Evolutionary conservation across 2,888 invertebrate genomes (phyloP).

Genomic region (Plemyria rubiginata): DNA sequence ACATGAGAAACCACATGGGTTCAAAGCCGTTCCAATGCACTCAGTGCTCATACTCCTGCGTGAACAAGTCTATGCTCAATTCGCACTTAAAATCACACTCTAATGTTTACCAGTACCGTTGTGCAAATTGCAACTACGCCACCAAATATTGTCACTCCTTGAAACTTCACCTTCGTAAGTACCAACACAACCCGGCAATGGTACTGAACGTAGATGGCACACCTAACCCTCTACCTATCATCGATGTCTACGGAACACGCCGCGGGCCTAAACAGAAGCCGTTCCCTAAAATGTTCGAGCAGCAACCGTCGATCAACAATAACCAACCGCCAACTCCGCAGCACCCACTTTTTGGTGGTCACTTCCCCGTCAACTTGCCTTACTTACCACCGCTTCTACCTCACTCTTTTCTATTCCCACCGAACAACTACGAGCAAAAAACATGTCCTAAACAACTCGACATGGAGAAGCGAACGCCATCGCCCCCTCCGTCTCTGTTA

Average conservation of each 20-base stretch:
- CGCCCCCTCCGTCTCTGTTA: constrained; percentile 68
- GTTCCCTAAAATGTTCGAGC: constrained; percentile 70
- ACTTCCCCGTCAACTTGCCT: constrained; percentile 76
- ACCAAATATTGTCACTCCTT: constrained; percentile 99
- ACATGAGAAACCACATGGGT: constrained; percentile 96
- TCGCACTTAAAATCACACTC: constrained; percentile 99
- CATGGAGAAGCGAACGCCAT: constrained; percentile 53
- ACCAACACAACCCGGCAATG: constrained; percentile 95
- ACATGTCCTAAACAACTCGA: constrained; percentile 63
- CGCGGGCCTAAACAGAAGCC: constrained; percentile 91
- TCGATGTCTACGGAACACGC: constrained; percentile 95
- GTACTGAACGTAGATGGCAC: constrained; percentile 95
- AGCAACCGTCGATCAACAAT: constrained; percentile 53
- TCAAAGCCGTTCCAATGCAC: constrained; percentile 98
- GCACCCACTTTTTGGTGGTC: constrained; percentile 73
- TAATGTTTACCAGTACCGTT: constrained; percentile 95
- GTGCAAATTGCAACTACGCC: constrained; percentile 96
- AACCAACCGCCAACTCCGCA: constrained; percentile 61
- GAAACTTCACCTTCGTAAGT: constrained; percentile 97
- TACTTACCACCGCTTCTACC: constrained; percentile 78
- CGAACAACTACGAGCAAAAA: constrained; percentile 74
- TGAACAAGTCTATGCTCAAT: constrained; percentile 99
- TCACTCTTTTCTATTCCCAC: constrained; percentile 78
- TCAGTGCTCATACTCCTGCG: constrained; percentile 95
- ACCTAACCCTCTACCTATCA: constrained; percentile 93